Percentiles rank a stretch among this genome's conserved stretches.
phyloP scores from a whole-genome alignment of 2,113 vertebrate species.

The Nanger granti region DNA sequence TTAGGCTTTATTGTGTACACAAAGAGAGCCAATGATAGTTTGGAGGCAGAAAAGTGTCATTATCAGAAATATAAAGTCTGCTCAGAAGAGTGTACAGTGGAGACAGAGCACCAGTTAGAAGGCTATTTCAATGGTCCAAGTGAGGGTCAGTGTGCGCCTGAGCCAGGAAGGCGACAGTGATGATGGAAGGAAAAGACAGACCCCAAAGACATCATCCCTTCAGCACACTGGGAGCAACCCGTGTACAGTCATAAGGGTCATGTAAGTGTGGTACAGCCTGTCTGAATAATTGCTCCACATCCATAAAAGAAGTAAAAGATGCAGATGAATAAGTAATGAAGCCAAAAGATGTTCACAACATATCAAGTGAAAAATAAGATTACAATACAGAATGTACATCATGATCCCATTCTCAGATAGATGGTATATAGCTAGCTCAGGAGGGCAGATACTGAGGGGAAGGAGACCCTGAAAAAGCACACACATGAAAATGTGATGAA shows the following conservation, averaged over 20 bases:
- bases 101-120: neutral
- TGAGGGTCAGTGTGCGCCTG: neutral
- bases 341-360: neutral
- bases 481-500: neutral
- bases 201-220: neutral
- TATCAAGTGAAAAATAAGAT: conserved; percentile 7
- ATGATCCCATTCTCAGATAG: neutral
- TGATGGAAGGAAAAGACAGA: neutral
- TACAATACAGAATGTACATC: neutral
- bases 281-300: neutral
- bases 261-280: accelerated
- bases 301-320: neutral
- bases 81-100: neutral
- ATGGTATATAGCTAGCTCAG: neutral
- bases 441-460: neutral
- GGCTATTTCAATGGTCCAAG: neutral
- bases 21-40: neutral
- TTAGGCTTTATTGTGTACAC: neutral
- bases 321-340: conserved; percentile 28
- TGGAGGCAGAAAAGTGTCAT: neutral
- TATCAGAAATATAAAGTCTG: neutral
- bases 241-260: neutral
- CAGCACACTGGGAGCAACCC: neutral
- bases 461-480: neutral
- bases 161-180: neutral